These are phyloP conservation scores for Halocynthia aurantium DNA, from an alignment of 23 tunicate genomes.

Conservation along the genomic window DNA sequence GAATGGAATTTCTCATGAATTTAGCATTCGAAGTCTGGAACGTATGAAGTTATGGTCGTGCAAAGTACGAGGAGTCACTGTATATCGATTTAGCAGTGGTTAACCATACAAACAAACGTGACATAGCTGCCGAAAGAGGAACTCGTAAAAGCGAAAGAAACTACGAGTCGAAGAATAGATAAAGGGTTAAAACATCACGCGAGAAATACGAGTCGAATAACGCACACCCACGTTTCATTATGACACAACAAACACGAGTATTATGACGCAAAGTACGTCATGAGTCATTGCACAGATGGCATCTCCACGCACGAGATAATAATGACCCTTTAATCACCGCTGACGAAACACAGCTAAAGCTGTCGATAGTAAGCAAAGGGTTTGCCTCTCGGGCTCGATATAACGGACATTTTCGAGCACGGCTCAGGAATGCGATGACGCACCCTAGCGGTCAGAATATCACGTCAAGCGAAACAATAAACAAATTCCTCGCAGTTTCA, in stretches of 20 bases:
- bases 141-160: no score
- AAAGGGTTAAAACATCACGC: neutral
- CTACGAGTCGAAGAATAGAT: neutral
- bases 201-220: neutral
- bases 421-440: no score
- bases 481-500: neutral
- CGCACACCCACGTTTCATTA: conserved; percentile 3
- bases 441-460: no score
- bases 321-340: neutral
- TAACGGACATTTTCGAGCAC: no score
- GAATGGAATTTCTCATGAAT: no score
- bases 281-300: neutral
- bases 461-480: neutral
- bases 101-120: no score
- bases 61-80: no score
- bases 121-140: no score
- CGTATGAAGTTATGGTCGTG: no score
- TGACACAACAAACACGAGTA: neutral
- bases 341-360: neutral
- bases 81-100: no score
- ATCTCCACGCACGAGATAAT: neutral
- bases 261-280: conserved; percentile 6
- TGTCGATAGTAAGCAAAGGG: neutral
- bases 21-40: no score
- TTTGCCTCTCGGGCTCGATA: neutral